Evolutionary conservation across 2,113 vertebrate genomes (phyloP).

Genomic region (Addax nasomaculatus): DNA sequence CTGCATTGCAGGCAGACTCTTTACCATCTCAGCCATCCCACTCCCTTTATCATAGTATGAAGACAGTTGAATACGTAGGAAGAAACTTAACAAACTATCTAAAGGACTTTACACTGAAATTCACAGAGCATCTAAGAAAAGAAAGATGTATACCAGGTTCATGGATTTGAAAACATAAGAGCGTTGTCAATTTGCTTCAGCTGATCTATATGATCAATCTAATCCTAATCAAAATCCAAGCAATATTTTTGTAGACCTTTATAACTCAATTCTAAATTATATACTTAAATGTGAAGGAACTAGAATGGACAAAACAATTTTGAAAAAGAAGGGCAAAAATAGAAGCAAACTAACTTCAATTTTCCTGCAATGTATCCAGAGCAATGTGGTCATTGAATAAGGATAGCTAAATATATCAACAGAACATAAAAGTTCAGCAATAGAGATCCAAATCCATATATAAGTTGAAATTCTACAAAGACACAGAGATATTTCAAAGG

Average conservation of each 20-base stretch:
- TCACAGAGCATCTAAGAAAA: neutral
- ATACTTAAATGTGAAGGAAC: neutral
- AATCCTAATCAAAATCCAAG: neutral
- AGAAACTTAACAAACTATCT: neutral
- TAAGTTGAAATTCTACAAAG: neutral
- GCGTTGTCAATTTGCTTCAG: neutral
- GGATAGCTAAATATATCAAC: neutral
- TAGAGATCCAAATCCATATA: neutral
- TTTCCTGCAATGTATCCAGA: neutral
- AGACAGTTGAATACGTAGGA: neutral
- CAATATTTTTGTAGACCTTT: neutral
- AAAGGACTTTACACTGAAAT: neutral
- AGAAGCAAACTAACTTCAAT: neutral
- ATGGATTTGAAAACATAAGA: neutral
- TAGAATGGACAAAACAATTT: neutral
- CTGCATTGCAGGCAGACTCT: too few species aligned
- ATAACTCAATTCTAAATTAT: neutral
- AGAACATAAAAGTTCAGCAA: neutral
- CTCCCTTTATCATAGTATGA: neutral
- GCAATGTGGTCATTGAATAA: neutral
- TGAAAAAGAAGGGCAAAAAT: neutral
- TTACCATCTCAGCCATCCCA: too few species aligned
- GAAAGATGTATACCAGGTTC: neutral
- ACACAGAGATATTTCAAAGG: neutral
- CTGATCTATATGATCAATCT: neutral